These are phyloP conservation scores for Papilio aristodemus DNA, from an alignment of 1,140 invertebrate genomes.

Conservation along the genomic window DNA sequence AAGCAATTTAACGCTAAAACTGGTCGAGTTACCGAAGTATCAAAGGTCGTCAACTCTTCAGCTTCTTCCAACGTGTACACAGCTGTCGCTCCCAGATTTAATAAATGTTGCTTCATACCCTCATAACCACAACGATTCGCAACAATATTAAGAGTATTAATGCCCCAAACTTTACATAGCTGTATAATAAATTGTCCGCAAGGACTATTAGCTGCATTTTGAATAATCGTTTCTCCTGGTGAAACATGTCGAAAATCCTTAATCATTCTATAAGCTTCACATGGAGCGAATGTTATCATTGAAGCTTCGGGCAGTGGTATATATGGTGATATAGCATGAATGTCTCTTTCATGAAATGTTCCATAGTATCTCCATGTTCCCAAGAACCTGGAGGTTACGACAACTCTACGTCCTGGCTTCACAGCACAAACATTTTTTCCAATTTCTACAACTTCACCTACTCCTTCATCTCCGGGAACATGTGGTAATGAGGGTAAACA, in stretches of 20 bases:
- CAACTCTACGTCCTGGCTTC: conserved; percentile 88
- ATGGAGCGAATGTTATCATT: conserved; percentile 95
- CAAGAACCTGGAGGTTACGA: conserved; percentile 85
- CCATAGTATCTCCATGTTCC: conserved; percentile 93
- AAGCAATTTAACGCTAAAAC: conserved; percentile 96
- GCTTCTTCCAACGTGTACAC: conserved; percentile 95
- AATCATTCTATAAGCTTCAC: conserved; percentile 96
- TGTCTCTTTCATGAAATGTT: conserved; percentile 82
- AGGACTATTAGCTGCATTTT: conserved; percentile 97
- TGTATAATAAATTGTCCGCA: conserved; percentile 97
- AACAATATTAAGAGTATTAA: conserved; percentile 93
- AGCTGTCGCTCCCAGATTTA: conserved; percentile 88
- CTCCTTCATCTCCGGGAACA: conserved; percentile 94
- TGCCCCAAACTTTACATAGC: conserved; percentile 86
- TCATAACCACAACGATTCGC: conserved; percentile 87
- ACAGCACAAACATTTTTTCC: conserved; percentile 84
- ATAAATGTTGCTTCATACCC: conserved; percentile 85
- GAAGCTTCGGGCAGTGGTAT: conserved; percentile 88
- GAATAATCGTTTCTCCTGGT: conserved; percentile 87
- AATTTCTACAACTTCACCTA: conserved; percentile 90
- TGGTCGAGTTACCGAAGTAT: conserved; percentile 84
- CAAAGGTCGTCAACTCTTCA: conserved; percentile 84
- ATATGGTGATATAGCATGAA: conserved; percentile 85
- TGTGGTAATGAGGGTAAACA: conserved; percentile 90
- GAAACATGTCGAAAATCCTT: conserved; percentile 92